Percentiles rank a stretch among this genome's conserved stretches.
These are phyloP conservation scores for Microcaecilia unicolor DNA, from an alignment of 2,797 vertebrate species.

Conservation along the genomic window DNA sequence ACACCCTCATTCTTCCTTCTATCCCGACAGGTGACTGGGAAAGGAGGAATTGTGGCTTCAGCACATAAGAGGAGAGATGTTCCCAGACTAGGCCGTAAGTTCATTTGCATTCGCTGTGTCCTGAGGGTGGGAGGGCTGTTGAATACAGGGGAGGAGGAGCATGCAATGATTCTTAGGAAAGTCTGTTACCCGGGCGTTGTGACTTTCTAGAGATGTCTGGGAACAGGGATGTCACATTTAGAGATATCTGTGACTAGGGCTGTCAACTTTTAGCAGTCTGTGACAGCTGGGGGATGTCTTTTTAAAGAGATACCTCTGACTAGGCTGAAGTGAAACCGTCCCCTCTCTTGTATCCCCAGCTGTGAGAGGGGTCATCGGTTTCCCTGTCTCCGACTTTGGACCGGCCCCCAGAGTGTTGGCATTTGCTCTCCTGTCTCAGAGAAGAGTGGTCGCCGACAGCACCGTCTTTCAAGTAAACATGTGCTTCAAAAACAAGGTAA, in stretches of 20 bases:
- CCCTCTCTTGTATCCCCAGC: background rate
- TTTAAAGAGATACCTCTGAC: no score
- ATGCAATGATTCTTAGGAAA: no score
- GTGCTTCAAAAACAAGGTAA: constrained; percentile 36
- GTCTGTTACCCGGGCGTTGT: no score
- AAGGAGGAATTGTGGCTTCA: constrained; percentile 13
- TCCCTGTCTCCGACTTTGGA: constrained; percentile 22
- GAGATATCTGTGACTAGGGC: no score
- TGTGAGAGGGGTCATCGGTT: constrained; percentile 24
- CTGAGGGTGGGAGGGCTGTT: background rate
- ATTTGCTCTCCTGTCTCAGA: constrained; percentile 35
- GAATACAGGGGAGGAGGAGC: no score
- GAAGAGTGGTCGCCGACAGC: constrained; percentile 25
- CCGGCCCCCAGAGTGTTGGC: constrained; percentile 22
- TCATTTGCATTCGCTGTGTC: background rate
- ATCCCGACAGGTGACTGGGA: constrained; percentile 26
- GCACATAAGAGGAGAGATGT: constrained; percentile 34
- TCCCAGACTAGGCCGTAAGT: constrained; percentile 26
- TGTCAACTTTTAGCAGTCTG: no score
- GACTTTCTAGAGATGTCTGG: no score
- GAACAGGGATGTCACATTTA: no score
- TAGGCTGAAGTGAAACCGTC: background rate
- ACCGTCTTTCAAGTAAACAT: constrained; percentile 16
- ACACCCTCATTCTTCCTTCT: constrained; percentile 1
- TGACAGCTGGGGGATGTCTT: no score